These are phyloP conservation scores for Haliclona indistincta DNA, from an alignment of 37 sponge, comb jelly and placozoan genomes.

Conservation along the genomic window DNA sequence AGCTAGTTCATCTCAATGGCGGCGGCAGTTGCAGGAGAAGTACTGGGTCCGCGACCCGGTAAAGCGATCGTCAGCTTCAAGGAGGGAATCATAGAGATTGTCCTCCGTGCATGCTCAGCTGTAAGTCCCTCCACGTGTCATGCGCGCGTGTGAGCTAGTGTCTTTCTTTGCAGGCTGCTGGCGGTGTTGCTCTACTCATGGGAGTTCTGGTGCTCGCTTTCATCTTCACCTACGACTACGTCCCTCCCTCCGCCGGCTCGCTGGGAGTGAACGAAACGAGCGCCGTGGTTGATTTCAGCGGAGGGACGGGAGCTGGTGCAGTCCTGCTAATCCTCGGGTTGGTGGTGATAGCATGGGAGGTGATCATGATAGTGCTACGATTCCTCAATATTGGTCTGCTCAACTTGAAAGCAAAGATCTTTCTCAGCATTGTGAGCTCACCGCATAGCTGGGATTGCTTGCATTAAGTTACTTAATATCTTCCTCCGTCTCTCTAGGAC, in stretches of 20 bases:
- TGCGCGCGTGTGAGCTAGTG: background rate
- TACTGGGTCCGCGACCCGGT: conserved; percentile 47
- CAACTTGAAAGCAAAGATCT: conserved; percentile 29
- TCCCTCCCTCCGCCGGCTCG: background rate
- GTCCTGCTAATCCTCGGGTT: background rate
- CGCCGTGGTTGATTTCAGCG: background rate
- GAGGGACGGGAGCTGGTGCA: conserved; percentile 1
- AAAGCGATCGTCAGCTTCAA: conserved; percentile 34
- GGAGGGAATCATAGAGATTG: conserved; percentile 60
- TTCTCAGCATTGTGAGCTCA: conserved; percentile 39
- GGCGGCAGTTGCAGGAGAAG: background rate
- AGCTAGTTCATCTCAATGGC: background rate
- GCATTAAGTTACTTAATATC: background rate
- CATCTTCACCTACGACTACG: background rate
- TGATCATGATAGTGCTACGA: conserved; percentile 22
- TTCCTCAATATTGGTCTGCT: conserved; percentile 35
- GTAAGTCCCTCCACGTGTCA: conserved; percentile 23
- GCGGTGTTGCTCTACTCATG: background rate
- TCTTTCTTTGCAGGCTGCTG: conserved; percentile 9
- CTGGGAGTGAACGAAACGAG: background rate
- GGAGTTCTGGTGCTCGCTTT: background rate
- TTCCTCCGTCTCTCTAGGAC: background rate
- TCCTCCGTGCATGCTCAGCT: conserved; percentile 15
- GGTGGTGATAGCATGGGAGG: conserved; percentile 2
- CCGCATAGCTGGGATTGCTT: background rate